Percentiles rank a stretch among this genome's conserved stretches.
Evolutionary conservation across 2,888 invertebrate species (phyloP).

Genomic region (Aromia moschata): DNA sequence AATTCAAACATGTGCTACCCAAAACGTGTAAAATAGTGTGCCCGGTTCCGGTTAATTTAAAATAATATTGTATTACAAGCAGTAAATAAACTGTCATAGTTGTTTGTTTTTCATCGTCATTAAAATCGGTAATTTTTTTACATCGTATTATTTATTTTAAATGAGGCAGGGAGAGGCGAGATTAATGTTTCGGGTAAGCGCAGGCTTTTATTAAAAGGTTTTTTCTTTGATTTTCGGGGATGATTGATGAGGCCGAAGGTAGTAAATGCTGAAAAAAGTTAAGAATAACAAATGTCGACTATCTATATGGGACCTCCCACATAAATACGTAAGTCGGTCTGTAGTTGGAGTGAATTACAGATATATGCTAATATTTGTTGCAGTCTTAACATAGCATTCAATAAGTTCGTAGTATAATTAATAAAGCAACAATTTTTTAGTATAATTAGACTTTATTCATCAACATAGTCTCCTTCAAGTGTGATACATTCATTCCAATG

Average conservation of each 20-base stretch:
- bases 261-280: neutral
- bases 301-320: neutral
- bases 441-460: too few relatives aligned
- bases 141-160: constrained; percentile 2
- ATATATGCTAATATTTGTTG: too few relatives aligned
- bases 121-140: constrained; percentile 34
- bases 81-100: constrained; percentile 42
- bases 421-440: too few relatives aligned
- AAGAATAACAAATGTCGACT: neutral
- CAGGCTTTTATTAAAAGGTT: constrained; percentile 2
- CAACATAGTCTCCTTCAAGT: too few relatives aligned
- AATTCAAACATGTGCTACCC: constrained; percentile 23
- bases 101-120: constrained; percentile 42
- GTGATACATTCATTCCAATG: too few relatives aligned
- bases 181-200: neutral
- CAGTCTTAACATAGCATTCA: too few relatives aligned
- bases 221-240: neutral
- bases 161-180: constrained; percentile 1
- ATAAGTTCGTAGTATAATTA: too few relatives aligned
- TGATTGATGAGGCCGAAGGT: neutral
- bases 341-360: too few relatives aligned
- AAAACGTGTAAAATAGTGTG: constrained; percentile 21
- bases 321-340: too few relatives aligned
- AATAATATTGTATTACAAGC: constrained; percentile 40
- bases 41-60: constrained; percentile 25